These are phyloP conservation scores for Lacerta viridis DNA, from an alignment of 2,797 vertebrate species.

Conservation along the genomic window DNA sequence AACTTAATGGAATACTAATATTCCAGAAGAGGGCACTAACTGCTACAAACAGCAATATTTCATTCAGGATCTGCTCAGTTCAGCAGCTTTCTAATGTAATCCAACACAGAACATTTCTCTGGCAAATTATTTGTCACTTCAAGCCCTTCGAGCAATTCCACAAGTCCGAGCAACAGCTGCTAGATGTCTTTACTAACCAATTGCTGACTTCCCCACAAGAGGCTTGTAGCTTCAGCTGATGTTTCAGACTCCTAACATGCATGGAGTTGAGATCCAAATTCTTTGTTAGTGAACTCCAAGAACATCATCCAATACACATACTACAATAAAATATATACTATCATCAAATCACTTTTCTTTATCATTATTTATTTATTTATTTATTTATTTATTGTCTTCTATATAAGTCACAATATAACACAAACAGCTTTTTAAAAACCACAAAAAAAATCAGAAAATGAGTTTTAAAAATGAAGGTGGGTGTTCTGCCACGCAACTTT, in stretches of 20 bases:
- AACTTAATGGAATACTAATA: background rate
- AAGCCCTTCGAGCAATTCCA: background rate
- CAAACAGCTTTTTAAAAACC: too few species aligned
- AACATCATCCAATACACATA: conserved; percentile 21
- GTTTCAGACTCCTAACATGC: background rate
- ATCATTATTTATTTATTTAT: too few species aligned
- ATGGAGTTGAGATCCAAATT: background rate
- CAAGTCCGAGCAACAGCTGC: conserved; percentile 7
- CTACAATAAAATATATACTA: background rate
- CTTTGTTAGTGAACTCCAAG: background rate
- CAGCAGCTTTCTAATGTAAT: conserved; percentile 1
- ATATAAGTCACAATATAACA: too few species aligned
- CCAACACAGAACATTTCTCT: conserved; percentile 21
- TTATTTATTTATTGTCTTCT: too few species aligned
- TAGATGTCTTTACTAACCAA: background rate
- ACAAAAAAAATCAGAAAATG: too few species aligned
- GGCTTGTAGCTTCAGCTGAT: accelerated
- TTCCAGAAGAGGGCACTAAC: conserved; percentile 34
- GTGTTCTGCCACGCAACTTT: background rate
- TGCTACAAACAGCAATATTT: conserved; percentile 22
- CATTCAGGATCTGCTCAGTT: conserved; percentile 19
- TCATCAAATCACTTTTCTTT: background rate
- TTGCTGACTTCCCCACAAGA: conserved; percentile 7
- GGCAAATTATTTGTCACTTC: conserved; percentile 14
- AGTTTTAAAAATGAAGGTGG: too few species aligned